Evolutionary conservation across 2,797 vertebrate genomes (phyloP).

Genomic region (Thamnophis elegans): DNA sequence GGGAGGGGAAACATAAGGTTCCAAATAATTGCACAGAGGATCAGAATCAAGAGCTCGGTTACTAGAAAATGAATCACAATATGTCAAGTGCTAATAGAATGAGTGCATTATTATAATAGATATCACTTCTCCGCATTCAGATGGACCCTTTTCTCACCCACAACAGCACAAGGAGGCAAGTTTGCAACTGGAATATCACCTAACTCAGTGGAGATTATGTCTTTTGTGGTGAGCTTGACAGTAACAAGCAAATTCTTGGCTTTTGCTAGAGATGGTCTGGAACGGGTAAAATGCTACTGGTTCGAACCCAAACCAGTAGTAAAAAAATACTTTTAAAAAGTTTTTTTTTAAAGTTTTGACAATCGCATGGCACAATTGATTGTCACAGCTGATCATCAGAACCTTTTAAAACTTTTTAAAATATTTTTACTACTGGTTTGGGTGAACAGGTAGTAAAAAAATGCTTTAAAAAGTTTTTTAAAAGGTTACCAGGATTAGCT

Average conservation of each 20-base stretch:
- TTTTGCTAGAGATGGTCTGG: background rate
- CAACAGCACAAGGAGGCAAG: background rate
- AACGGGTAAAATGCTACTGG: too few species aligned
- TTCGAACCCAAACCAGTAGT: too few species aligned
- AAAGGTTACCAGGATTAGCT: too few species aligned
- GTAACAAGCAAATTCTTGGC: background rate
- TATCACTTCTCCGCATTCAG: background rate
- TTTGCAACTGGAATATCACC: background rate
- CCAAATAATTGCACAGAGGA: background rate
- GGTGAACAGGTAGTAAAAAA: too few species aligned
- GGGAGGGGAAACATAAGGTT: background rate
- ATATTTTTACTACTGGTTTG: too few species aligned
- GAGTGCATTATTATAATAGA: background rate
- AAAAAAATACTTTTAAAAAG: too few species aligned
- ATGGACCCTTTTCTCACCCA: background rate
- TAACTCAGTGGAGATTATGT: background rate
- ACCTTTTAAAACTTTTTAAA: too few species aligned
- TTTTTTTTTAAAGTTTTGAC: too few species aligned
- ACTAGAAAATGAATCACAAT: background rate
- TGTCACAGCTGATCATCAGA: too few species aligned
- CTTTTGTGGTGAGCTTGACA: background rate
- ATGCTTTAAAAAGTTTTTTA: too few species aligned
- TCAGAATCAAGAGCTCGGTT: background rate
- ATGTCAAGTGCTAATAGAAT: background rate
- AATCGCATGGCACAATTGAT: too few species aligned